Evolutionary conservation across 2,797 vertebrate genomes (phyloP).

Genomic region (Anniella stebbinsi): DNA sequence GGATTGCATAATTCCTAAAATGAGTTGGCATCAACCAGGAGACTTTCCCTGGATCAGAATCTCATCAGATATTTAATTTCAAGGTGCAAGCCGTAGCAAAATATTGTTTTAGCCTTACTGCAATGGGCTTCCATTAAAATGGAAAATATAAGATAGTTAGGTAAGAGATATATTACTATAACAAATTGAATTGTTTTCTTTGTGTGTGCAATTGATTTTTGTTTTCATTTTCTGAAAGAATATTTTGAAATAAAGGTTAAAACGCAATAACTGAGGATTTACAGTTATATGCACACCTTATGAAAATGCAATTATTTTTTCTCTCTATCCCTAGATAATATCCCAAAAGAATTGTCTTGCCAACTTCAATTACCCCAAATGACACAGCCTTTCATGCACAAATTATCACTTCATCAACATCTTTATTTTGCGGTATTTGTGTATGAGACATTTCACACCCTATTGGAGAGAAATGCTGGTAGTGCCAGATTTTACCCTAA

Average conservation of each 20-base stretch:
- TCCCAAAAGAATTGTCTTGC: conserved; percentile 63
- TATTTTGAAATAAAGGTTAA: not conserved
- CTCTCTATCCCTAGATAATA: conserved; percentile 66
- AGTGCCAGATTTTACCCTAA: not conserved
- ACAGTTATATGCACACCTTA: conserved; percentile 46
- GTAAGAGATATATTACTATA: not conserved
- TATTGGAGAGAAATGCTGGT: conserved; percentile 45
- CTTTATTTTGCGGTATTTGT: conserved; percentile 71
- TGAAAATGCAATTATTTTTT: conserved; percentile 56
- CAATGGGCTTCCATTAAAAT: not conserved
- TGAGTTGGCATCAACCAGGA: not conserved
- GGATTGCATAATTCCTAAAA: not conserved
- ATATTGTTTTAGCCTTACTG: not conserved
- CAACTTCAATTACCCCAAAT: conserved; percentile 63
- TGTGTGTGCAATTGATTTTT: conserved; percentile 2
- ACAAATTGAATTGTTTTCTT: conserved; percentile 24
- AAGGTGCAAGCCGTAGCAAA: not conserved
- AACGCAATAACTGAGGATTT: conserved; percentile 39
- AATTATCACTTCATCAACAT: conserved; percentile 67
- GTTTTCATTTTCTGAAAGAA: conserved; percentile 45
- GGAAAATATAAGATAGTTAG: not conserved
- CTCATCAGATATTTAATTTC: not conserved
- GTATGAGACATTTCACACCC: conserved; percentile 56
- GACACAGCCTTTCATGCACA: conserved; percentile 68
- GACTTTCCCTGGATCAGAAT: not conserved